phyloP scores from a whole-genome alignment of 2,888 invertebrate genomes.

The Anaspis maculata region DNA sequence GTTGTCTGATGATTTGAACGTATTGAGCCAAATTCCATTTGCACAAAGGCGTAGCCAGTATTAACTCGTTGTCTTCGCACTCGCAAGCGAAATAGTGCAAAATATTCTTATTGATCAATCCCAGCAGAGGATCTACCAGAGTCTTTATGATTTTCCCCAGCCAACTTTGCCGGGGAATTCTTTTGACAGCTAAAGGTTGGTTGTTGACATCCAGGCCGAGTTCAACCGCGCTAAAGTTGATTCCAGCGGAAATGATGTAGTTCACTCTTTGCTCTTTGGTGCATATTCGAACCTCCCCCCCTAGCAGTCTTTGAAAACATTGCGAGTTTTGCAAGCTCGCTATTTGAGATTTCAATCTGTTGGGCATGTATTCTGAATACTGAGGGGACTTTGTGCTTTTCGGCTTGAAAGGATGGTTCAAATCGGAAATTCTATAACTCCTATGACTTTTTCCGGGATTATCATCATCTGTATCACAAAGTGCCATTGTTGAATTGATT shows the following conservation, averaged over 20 bases:
- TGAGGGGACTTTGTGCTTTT: constrained; percentile 1
- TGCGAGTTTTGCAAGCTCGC: constrained; percentile 8
- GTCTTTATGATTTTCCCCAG: constrained; percentile 27
- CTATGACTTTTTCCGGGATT: background rate
- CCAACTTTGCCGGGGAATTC: constrained; percentile 22
- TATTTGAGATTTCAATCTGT: constrained; percentile 8
- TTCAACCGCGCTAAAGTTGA: constrained; percentile 37
- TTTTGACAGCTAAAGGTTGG: constrained; percentile 31
- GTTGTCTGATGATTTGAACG: constrained; percentile 29
- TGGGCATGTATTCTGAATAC: constrained; percentile 6
- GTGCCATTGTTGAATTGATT: constrained; percentile 23
- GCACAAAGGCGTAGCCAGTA: constrained; percentile 36
- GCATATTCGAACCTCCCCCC: constrained; percentile 28
- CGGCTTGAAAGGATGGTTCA: constrained; percentile 2
- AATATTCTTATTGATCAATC: constrained; percentile 28
- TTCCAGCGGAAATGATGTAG: constrained; percentile 31
- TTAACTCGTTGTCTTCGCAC: constrained; percentile 30
- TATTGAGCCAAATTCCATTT: constrained; percentile 40
- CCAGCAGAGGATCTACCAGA: constrained; percentile 30
- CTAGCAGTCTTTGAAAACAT: constrained; percentile 15
- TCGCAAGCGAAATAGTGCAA: constrained; percentile 33
- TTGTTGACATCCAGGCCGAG: constrained; percentile 33
- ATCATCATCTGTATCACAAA: constrained; percentile 25
- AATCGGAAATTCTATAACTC: constrained; percentile 5
- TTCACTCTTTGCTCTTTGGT: constrained; percentile 22